Evolutionary conservation across 2,113 vertebrate species (phyloP), one percentile per base, ranked within the genome.

Genomic region (Ptyas mucosa): DNA sequence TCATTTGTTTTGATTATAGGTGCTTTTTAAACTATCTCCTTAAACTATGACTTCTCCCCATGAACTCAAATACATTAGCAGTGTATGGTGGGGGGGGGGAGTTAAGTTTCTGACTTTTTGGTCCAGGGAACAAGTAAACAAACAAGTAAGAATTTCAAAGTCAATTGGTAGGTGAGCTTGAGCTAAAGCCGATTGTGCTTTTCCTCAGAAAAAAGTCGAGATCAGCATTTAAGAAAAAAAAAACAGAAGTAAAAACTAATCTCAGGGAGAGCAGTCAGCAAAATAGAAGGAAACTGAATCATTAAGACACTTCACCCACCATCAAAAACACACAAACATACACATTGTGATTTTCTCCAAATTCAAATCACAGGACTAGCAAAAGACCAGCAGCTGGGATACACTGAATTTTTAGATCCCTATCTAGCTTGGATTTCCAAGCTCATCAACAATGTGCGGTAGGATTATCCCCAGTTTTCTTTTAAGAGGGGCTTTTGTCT

Each of bases 251-350:
- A 21, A 55, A 64, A 89, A 86, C 43, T 39, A 57, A 51, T 34
- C 26, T 15, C 53, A 11, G 10, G 5, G 49, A 26, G 87, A 89
- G 23, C 29, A 64, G 81, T 90, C 81, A 93, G 92, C 88, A 93
- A 93, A 93, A 93, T 34, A 87, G 55, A 87, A 93, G 92, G 92
- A 93, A 93, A 93, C 8, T 90, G 92, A 93, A 29, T 93, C 92
- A 93, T 23, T 26, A 39, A 55, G 24, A 2, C 23, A 15, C 9
- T 34, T 58, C 86, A 46, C 21, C 49, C 11, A 7, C 69, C 53
- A 49, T 57, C 7, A 23, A 54, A 75, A 29, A 53, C 1, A 39
- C 21, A 55, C 43, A 87, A 12, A 55, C 12, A 54, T 46, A 52
- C 11, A 64, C 57, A 81, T 53, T 85, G 54, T 87, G 46, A 57